These are phyloP conservation scores for Ciconia stormi DNA, from an alignment of 2,113 vertebrate species.

Conservation along the genomic window DNA sequence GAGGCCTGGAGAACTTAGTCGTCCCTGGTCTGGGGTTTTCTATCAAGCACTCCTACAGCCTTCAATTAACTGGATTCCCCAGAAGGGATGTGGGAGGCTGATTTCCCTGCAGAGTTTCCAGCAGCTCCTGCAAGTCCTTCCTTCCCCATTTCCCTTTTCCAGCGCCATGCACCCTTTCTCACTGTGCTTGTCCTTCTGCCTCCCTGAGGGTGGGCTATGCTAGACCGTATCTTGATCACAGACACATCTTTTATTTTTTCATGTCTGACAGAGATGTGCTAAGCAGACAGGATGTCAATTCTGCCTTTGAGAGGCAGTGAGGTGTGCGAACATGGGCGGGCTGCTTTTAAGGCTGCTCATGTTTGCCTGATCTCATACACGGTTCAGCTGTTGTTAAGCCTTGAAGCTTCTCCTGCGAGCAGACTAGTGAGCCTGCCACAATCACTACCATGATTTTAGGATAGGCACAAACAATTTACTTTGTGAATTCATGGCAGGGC, in stretches of 20 bases:
- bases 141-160: background rate
- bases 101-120: background rate
- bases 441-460: accelerated
- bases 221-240: accelerated
- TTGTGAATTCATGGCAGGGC: background rate
- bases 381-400: background rate
- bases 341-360: background rate
- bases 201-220: background rate
- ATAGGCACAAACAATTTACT: background rate
- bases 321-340: accelerated
- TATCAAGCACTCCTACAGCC: background rate
- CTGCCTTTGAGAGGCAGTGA: accelerated
- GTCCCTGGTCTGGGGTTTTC: background rate
- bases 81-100: background rate
- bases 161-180: background rate
- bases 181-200: background rate
- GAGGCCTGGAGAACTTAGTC: background rate
- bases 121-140: background rate
- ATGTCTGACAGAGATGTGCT: background rate
- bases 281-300: background rate
- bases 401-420: background rate
- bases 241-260: background rate
- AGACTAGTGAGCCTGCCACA: background rate
- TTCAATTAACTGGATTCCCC: conserved; percentile 21
- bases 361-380: background rate